These are phyloP conservation scores for Exocentrus adspersus DNA, from an alignment of 2,888 invertebrate genomes.

Conservation along the genomic window DNA sequence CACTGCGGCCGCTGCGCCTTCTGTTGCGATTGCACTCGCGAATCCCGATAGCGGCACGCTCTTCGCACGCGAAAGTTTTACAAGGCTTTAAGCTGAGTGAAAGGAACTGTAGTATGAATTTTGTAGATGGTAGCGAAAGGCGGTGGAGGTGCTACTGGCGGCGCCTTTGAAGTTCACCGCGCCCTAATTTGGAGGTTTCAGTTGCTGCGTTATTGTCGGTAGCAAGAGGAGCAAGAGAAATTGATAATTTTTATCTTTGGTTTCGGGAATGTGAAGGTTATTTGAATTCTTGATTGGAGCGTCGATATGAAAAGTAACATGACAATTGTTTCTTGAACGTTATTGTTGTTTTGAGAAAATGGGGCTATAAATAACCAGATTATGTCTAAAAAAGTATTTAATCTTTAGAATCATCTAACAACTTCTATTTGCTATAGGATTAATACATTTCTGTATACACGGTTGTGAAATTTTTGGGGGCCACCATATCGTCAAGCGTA, in stretches of 20 bases:
- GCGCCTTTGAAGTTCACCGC: slow-evolving; percentile 17
- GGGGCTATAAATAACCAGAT: background rate
- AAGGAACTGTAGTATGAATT: background rate
- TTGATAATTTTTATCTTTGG: slow-evolving; percentile 15
- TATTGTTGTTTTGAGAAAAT: background rate
- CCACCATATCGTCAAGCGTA: too few species aligned
- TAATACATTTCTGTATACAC: too few species aligned
- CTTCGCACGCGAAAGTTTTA: background rate
- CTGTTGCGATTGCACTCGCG: slow-evolving; percentile 21
- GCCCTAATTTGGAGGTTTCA: slow-evolving; percentile 18
- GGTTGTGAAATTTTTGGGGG: too few species aligned
- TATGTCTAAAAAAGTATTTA: too few species aligned
- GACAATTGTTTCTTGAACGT: background rate
- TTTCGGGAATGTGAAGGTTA: slow-evolving; percentile 3
- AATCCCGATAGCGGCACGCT: background rate
- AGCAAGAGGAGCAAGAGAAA: slow-evolving; percentile 4
- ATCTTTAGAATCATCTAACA: too few species aligned
- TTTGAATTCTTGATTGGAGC: background rate
- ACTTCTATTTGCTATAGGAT: too few species aligned
- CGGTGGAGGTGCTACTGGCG: background rate
- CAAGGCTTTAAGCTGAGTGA: background rate
- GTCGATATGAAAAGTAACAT: background rate
- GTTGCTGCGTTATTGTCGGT: slow-evolving; percentile 1
- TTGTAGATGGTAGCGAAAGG: background rate
- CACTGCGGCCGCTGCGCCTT: slow-evolving; percentile 30